Base-by-base conservation (phyloP, 2,113 vertebrate genomes). In the Bambusicola thoracicus region DNA sequence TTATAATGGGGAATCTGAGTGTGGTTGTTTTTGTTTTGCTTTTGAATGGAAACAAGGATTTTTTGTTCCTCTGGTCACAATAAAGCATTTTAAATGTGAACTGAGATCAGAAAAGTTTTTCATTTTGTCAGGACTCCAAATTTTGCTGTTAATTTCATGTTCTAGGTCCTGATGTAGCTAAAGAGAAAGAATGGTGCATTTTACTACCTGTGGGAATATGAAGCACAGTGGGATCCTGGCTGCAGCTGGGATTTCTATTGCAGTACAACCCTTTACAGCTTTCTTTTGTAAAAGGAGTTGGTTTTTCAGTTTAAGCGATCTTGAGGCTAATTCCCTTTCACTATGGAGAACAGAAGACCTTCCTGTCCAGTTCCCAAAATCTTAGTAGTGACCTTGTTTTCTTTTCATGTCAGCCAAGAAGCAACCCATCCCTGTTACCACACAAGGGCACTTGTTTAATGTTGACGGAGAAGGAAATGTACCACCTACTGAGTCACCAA, bases 401-500 rank as follows among this genome's bases (percentile, higher is more conserved):
- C 20, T 72, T 41, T 15, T 46, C n/a, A 29, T 19, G 55, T 73
- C 67, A 92, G 91, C 92, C 78, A 85, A 90, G 91, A 85, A 82
- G 68, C 70, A 85, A 94, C 58, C 81, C 89, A 77, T 85, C 81
- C 55, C 75, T 68, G 8, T 69, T 53, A 69, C 91, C 92, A 95
- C 95, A 96, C 86, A 94, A 92, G 92, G 70, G 59, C 87, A 87
- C 67, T 96, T 87, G 86, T 89, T 96, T 59, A 67, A 16, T 63
- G 81, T n/a, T 93, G 83, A 58, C 6, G 2, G 58, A 76, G 81
- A 81, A 96, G 92, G 96, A 96, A 94, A 70, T 32, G 91, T 95
- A 92, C 89, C 92, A 80, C 91, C 95, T 93, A 93, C 74, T 96
- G 95, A 96, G 94, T 96, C 96, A 96, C 74, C 63, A 85, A 41